phyloP scores from a whole-genome alignment of 2,888 invertebrate species.

The Agriotes lineatus region DNA sequence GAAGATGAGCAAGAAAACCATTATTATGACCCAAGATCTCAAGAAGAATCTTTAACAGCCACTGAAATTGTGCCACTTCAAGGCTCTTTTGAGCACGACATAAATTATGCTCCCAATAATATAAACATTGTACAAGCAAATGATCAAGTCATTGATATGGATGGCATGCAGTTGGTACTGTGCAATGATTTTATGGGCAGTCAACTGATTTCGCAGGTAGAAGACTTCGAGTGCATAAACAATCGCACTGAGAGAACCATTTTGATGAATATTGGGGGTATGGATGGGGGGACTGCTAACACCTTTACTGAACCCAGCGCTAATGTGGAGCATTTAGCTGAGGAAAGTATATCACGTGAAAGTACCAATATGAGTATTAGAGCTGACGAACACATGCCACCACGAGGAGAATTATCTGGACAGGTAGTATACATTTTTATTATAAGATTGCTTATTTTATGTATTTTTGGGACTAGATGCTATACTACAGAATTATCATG shows the following conservation, averaged over 20 bases:
- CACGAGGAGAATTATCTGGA: slow-evolving; percentile 87
- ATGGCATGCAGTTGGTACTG: slow-evolving; percentile 64
- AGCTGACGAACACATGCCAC: slow-evolving; percentile 89
- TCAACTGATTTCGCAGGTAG: slow-evolving; percentile 60
- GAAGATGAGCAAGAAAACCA: slow-evolving; percentile 19
- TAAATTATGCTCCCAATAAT: slow-evolving; percentile 19
- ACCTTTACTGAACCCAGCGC: slow-evolving; percentile 49
- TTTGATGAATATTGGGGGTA: slow-evolving; percentile 61
- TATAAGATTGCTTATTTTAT: too few relatives aligned
- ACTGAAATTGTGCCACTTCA: slow-evolving; percentile 12
- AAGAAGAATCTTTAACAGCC: slow-evolving; percentile 2
- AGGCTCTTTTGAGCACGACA: slow-evolving; percentile 14
- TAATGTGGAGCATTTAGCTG: slow-evolving; percentile 64
- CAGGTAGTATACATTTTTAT: too few relatives aligned
- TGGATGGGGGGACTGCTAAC: slow-evolving; percentile 49
- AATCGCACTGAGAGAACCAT: slow-evolving; percentile 56
- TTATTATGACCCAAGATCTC: slow-evolving; percentile 3
- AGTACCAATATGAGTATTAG: slow-evolving; percentile 83
- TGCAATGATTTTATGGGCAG: slow-evolving; percentile 59
- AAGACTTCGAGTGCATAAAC: slow-evolving; percentile 58
- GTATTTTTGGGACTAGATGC: too few relatives aligned
- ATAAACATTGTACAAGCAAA: slow-evolving; percentile 27
- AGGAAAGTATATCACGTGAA: slow-evolving; percentile 61
- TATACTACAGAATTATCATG: too few relatives aligned
- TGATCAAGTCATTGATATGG: slow-evolving; percentile 66